Evolutionary conservation across 2,888 invertebrate genomes (phyloP), one percentile per base, ranked within the genome.

Genomic region (Eupithecia tripunctaria): DNA sequence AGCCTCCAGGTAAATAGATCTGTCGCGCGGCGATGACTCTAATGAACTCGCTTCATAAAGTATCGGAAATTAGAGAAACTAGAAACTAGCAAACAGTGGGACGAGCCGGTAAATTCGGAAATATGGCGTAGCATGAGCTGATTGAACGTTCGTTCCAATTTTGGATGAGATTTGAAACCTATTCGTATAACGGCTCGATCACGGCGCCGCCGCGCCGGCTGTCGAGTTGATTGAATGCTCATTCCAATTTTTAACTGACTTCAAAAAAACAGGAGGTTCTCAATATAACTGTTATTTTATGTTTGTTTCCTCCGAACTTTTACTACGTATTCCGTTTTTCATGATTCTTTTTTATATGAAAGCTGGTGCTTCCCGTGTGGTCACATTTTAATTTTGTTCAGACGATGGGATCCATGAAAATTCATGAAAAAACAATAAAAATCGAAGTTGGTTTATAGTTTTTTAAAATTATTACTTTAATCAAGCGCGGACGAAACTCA

Each of bases 181-280:
- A 21, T 21, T 43, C 43, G 43, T 43, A 7, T 18, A 43, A 4
- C 21, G 21, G 12, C 21, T 51, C 56, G 14, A 56, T 56, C 56
- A 56, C 21, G 56, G 25, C 56, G 25, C 56, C 25, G 21, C 14
- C 56, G 14, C 21, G 56, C 25, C 25, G 25, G 25, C 56, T 56
- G 21, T 25, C 56, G 14, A 56, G 56, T 56, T 56, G 25, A 56
- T 56, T 56, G 56, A 56, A 14, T 14, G 25, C 56, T 56, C 25
- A 25, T 56, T 56, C 56, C 25, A 56, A 56, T 56, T 56, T 56
- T 25, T 21, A 56, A 56, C n/a, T n/a, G n/a, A n/a, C n/a, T n/a
- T n/a, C n/a, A n/a, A n/a, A n/a, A n/a, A n/a, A n/a, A n/a, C n/a
- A n/a, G n/a, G n/a, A n/a, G n/a, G n/a, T n/a, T n/a, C n/a, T n/a